A percentile compares a stretch with the other conserved stretches of the same genome.
phyloP scores from a whole-genome alignment of 2,797 vertebrate species.

The Coilia nasus region DNA sequence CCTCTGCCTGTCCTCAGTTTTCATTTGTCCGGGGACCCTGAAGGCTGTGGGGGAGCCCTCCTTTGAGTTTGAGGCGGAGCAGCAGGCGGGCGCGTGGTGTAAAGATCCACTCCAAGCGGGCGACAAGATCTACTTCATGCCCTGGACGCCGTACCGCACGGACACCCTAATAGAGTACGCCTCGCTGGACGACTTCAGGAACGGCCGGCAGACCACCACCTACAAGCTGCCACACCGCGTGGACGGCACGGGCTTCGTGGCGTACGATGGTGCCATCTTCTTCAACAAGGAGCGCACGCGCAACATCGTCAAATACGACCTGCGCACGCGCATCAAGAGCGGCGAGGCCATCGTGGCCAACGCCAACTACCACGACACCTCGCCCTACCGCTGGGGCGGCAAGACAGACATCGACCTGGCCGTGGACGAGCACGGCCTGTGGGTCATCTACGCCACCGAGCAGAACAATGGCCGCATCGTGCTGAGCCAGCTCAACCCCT shows the following conservation, averaged over 20 bases:
- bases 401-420: constrained; percentile 98
- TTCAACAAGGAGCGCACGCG: constrained; percentile 98
- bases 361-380: constrained; percentile 98
- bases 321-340: constrained; percentile 98
- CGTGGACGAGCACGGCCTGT: constrained; percentile 94
- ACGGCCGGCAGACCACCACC: constrained; percentile 88
- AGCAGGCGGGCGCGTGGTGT: constrained; percentile 98
- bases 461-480: constrained; percentile 98
- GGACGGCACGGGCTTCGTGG: constrained; percentile 96
- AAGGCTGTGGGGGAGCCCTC: constrained; percentile 91
- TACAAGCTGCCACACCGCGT: constrained; percentile 98
- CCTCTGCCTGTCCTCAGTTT: constrained; percentile 87
- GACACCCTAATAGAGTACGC: constrained; percentile 95
- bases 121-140: constrained; percentile 99
- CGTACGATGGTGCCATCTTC: constrained; percentile 97
- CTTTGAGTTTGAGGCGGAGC: constrained; percentile 94
- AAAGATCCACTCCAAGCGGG: constrained; percentile 98
- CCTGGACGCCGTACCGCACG: constrained; percentile 98
- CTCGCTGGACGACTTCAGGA: constrained; percentile 93
- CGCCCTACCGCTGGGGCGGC: constrained; percentile 97
- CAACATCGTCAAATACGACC: constrained; percentile 98
- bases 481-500: constrained; percentile 97
- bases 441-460: constrained; percentile 98
- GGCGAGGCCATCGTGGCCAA: constrained; percentile 98
- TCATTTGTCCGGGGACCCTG: constrained; percentile 98